Conservation (phyloP, 2,888 invertebrate species). For the Platypus cylindrus region DNA sequence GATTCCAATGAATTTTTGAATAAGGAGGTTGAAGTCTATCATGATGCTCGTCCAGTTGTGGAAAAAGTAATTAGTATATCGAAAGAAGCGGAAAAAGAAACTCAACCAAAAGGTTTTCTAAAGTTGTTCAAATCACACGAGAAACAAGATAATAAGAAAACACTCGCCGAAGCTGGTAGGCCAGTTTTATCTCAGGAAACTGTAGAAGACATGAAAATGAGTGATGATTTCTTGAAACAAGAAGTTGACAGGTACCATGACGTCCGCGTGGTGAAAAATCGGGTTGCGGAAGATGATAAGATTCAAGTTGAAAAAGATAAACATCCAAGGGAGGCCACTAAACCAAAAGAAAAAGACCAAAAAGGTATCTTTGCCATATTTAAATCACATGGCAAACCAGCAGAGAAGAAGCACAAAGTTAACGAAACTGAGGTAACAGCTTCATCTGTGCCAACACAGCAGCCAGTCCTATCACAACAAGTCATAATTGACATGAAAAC, state of each 20-base stretch:
- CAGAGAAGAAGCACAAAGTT: no score
- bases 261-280: no score
- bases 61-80: slow-evolving; percentile 1
- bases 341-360: no score
- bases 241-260: slow-evolving; percentile 19
- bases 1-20: slow-evolving; percentile 8
- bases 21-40: slow-evolving; percentile 13
- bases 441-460: no score
- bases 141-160: slow-evolving; percentile 5
- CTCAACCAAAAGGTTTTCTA: slow-evolving; percentile 4
- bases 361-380: no score
- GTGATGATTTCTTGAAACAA: slow-evolving; percentile 17
- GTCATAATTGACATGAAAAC: slow-evolving; percentile 23
- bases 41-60: slow-evolving; percentile 15
- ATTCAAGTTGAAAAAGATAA: no score
- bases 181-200: slow-evolving; percentile 7
- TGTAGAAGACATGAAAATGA: slow-evolving; percentile 16
- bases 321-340: no score
- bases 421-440: no score
- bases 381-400: no score
- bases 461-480: slow-evolving; percentile 21
- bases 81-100: not conserved
- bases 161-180: not conserved
- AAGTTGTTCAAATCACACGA: slow-evolving; percentile 9
- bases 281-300: no score